phyloP scores from a whole-genome alignment of 2,113 vertebrate genomes.

The Siniperca chuatsi region DNA sequence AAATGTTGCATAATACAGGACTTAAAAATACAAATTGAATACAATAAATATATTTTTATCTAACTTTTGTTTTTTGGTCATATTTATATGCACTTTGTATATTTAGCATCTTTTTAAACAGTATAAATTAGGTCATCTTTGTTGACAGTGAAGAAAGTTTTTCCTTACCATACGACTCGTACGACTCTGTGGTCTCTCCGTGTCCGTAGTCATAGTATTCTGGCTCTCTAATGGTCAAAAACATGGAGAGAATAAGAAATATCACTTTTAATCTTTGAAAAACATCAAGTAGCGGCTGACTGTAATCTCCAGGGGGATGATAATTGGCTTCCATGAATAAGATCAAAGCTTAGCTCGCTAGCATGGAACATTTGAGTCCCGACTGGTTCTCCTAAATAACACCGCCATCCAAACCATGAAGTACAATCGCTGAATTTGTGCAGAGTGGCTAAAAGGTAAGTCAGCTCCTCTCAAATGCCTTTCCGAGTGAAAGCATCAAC shows the following conservation, averaged over 20 bases:
- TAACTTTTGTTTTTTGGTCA: neutral
- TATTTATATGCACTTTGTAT: neutral
- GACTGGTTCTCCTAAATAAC: constrained; percentile 43
- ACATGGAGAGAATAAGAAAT: constrained; percentile 15
- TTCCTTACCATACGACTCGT: constrained; percentile 93
- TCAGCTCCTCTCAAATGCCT: constrained; percentile 26
- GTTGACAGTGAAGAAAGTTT: neutral
- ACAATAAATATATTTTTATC: neutral
- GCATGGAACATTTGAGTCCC: constrained; percentile 45
- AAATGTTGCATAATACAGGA: neutral
- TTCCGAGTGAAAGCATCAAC: constrained; percentile 28
- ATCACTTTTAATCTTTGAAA: constrained; percentile 49
- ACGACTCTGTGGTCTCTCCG: constrained; percentile 94
- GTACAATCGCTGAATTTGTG: constrained; percentile 37
- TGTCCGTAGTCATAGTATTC: constrained; percentile 99
- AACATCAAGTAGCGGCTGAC: constrained; percentile 52
- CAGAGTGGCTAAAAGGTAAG: constrained; percentile 39
- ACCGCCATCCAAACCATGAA: constrained; percentile 22
- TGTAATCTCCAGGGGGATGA: constrained; percentile 47
- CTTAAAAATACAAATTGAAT: neutral
- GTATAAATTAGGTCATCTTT: neutral
- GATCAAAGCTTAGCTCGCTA: constrained; percentile 67
- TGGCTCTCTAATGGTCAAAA: constrained; percentile 87
- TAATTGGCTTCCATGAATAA: constrained; percentile 61
- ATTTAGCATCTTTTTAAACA: neutral